Base-by-base conservation (phyloP, 1,140 invertebrate species). In the Fopius arisanus region DNA sequence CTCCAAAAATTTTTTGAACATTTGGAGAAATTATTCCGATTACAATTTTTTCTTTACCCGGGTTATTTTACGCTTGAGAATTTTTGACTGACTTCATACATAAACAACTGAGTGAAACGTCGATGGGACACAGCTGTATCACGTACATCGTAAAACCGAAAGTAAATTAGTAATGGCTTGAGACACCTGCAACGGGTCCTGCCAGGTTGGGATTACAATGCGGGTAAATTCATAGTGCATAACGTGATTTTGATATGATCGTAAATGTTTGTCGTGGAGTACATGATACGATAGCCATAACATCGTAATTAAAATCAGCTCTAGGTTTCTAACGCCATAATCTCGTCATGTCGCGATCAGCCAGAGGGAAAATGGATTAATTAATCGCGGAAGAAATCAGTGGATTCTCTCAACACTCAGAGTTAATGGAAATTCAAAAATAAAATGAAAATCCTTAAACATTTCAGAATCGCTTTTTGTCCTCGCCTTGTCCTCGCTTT, bases 161-260 rank as follows among this genome's bases (percentile, higher is more conserved):
- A 70, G 73, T 75, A 77, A 75, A 75, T 68, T 75, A 70, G 40
- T 67, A 59, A 67, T 73, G 54, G 40, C 37, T n/a, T 19, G 43
- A 73, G 72, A 67, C 76, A 77, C 73, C 76, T 77, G 76, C 76
- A 43, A 68, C 31, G 33, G 59, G 40, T 41, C 75, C 51, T 26
- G 29, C 29, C n/a, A 66, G 26, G 51, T 29, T 65, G 72, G 43
- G 67, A 40, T 66, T 16, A 40, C 16, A 41, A n/a, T 59, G 26
- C 37, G 48, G 19, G 43, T 12, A 7, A 48, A 59, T 21, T 14
- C 26, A 23, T 29, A 19, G 33, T 19, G 62, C 14, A 67, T 66
- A 48, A 72, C 67, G 23, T 31, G 14, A 37, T 67, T 67, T 70
- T 70, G 40, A 70, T 48, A 67, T 70, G 23, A 48, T 70, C 68